Evolutionary conservation across 2,797 vertebrate genomes (phyloP).

Genomic region (Mormyrus hasselquistii): DNA sequence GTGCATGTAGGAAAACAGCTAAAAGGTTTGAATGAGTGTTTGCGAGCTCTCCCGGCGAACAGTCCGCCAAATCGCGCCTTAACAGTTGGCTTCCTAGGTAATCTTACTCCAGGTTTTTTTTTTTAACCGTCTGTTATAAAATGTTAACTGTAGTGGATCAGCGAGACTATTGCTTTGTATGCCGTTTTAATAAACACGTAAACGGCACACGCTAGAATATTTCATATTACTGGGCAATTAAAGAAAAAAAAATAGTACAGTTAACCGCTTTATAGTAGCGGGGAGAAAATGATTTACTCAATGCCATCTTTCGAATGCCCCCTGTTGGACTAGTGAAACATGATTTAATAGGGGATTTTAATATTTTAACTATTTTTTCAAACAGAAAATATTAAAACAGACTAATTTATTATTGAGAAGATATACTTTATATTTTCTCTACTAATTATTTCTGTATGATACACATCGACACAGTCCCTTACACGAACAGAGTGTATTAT

Average conservation of each 20-base stretch:
- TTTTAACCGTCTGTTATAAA: background rate
- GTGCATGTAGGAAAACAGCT: background rate
- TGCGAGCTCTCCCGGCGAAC: background rate
- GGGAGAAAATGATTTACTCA: slow-evolving; percentile 42
- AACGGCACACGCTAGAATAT: background rate
- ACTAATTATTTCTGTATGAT: background rate
- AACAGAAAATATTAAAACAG: background rate
- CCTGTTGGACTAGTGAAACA: slow-evolving; percentile 42
- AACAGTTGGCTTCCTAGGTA: background rate
- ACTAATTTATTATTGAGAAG: background rate
- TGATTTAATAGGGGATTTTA: slow-evolving; percentile 33
- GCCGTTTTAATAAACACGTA: background rate
- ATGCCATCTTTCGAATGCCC: slow-evolving; percentile 43
- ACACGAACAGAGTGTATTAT: background rate
- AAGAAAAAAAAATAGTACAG: slow-evolving; percentile 1
- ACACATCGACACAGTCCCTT: background rate
- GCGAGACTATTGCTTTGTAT: background rate
- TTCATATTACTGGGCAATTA: background rate
- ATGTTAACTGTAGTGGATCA: background rate
- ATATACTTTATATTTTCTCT: background rate
- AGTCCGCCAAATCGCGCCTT: slow-evolving; percentile 23
- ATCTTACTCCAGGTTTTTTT: slow-evolving; percentile 2
- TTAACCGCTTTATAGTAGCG: slow-evolving; percentile 47
- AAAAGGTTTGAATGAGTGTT: slow-evolving; percentile 2
- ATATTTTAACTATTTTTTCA: slow-evolving; percentile 4